Percentiles rank a stretch among this genome's conserved stretches.
phyloP scores from a whole-genome alignment of 2,113 vertebrate species.

The Hiodon tergisus region DNA sequence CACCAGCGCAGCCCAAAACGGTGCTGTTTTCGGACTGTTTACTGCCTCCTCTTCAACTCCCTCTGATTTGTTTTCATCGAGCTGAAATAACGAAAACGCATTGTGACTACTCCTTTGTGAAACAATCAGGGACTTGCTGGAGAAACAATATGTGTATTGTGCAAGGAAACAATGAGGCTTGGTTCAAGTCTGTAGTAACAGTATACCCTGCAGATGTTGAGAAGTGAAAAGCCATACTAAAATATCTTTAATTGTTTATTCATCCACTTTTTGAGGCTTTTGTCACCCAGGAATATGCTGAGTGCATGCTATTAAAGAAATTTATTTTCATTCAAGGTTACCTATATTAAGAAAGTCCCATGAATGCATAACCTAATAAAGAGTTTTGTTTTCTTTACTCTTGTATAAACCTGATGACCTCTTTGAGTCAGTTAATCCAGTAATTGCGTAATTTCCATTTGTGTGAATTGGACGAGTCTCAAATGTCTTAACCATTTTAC shows the following conservation, averaged over 20 bases:
- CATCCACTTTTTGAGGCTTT: background rate
- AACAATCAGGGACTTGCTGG: slow-evolving; percentile 5
- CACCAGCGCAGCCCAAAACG: background rate
- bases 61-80: background rate
- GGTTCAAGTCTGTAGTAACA: background rate
- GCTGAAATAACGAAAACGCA: slow-evolving; percentile 6
- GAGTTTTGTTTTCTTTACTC: too few relatives aligned
- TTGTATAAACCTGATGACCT: too few relatives aligned
- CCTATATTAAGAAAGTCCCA: too few relatives aligned
- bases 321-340: too few relatives aligned
- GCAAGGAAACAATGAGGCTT: slow-evolving; percentile 19
- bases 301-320: background rate
- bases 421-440: too few relatives aligned
- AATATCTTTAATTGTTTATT: background rate
- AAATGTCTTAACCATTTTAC: too few relatives aligned
- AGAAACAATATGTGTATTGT: slow-evolving; percentile 25
- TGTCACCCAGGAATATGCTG: background rate
- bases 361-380: too few relatives aligned
- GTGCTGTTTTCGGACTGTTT: background rate
- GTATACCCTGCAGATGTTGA: slow-evolving; percentile 5
- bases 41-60: background rate
- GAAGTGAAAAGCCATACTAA: background rate
- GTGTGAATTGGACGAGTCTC: too few relatives aligned
- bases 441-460: too few relatives aligned
- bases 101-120: slow-evolving; percentile 14